Base-by-base conservation (phyloP, 2,888 invertebrate species). In the Aethes cnicana region DNA sequence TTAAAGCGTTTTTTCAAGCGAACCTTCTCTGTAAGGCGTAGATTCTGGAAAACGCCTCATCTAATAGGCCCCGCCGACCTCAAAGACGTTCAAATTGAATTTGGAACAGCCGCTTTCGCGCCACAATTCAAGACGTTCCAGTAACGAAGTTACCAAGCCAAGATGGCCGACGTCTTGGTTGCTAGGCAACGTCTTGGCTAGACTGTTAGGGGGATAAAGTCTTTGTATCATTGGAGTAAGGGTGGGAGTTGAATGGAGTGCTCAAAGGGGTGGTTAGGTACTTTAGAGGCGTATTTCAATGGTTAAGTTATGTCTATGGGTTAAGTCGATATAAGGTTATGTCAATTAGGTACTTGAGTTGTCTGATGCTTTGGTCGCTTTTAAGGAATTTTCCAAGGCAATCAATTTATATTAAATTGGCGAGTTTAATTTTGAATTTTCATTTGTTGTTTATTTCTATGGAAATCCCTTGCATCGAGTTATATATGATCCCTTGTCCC, bases 61-160 rank as follows among this genome's bases (percentile, higher is more conserved):
- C 47, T 69, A 74, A 75, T 72, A 74, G 66, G 57, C 54, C 61
- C 48, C 57, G 60, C 54, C 67, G 74, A 84, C 86, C 84, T 77
- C 84, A 81, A 79, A 81, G 80, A 70, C 68, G 64, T 56, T 47
- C 35, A 72, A 81, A 86, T 84, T 73, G 62, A 77, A 80, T 82
- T 79, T 68, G 47, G 68, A 71, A 76, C 72, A 68, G 64, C 61
- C 75, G 79, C 81, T 77, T 78, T 77, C 61, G 72, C 68, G 78
- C 84, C 84, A 64, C 87, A 84, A 80, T 73, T 77, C 82, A 84
- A 84, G 88, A 87, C 80, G 83, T 77, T 84, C 39, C 14, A 66
- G 30, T 53, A 55, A 81, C 74, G 77, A 61, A 68, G 68, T 81
- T 75, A 72, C 61, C 63, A 66, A 69, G 61, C 60, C 83, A 86